Percentiles rank a stretch among this genome's conserved stretches.
Conservation (phyloP, 2,797 vertebrate species). For the Bucorvus abyssinicus region DNA sequence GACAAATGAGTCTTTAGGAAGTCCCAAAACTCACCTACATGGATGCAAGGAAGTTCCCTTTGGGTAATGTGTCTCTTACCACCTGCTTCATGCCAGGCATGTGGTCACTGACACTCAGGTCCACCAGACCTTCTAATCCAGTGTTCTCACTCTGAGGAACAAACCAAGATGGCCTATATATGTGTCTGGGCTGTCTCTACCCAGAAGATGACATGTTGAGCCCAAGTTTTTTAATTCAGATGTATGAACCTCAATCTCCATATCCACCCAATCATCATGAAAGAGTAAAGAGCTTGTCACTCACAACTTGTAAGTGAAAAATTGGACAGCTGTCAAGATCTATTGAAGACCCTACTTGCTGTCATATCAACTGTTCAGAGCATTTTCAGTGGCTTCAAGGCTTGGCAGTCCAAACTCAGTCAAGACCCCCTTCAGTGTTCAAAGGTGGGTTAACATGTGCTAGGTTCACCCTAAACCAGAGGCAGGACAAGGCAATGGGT, state of each 20-base stretch:
- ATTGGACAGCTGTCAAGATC: not conserved
- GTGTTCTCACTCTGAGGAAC: not conserved
- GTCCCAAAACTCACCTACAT: not conserved
- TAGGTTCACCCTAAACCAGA: not conserved
- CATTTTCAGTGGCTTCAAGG: not conserved
- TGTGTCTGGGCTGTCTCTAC: not conserved
- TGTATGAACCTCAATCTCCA: not conserved
- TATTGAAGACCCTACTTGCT: not conserved
- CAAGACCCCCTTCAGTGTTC: not conserved
- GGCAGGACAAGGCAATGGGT: not conserved
- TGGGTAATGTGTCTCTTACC: not conserved
- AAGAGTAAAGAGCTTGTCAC: not conserved
- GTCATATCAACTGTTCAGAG: not conserved
- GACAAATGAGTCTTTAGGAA: not conserved
- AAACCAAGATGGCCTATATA: not conserved
- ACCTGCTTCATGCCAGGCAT: fast-evolving
- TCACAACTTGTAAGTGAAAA: not conserved
- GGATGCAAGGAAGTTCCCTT: not conserved
- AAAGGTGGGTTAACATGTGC: not conserved
- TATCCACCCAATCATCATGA: not conserved
- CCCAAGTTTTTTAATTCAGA: not conserved
- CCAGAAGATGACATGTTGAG: not conserved
- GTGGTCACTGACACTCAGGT: not conserved
- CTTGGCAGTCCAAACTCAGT: not conserved
- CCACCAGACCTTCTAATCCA: not conserved